Evolutionary conservation across 1,140 invertebrate species (phyloP), one percentile per base, ranked within the genome.

Genomic region (Heliconius eleuchia): DNA sequence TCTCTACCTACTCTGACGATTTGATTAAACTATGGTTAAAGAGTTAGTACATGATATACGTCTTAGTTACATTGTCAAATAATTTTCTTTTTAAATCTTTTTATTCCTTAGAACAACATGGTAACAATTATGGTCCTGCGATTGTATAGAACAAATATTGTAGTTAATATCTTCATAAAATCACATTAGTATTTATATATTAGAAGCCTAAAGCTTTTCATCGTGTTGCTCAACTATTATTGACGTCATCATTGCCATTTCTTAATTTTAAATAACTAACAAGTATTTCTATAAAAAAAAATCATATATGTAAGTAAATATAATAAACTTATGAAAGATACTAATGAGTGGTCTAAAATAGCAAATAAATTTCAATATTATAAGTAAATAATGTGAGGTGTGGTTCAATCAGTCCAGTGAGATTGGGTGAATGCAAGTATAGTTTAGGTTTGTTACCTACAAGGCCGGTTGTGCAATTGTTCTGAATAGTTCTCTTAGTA

Each of bases 391-490:
- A 71, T 77, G 79, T 73, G 34, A 76, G 73, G 82, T 74, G 78
- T 80, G 74, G 73, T 72, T 82, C 71, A 55, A 77, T 77, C 73
- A 76, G 81, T 80, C 74, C 71, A 78, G 71, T 76, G 71, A 80
- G 79, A 78, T 80, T 77, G 55, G 82, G 77, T 82, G 84, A 84
- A 84, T 81, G 84, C 82, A 85, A 82, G 72, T 72, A 57, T 72
- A 23, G 75, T 60, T 72, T 71, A 71, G 71, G 79, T 74, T 73
- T 52, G 79, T 77, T 85, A 86, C 84, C 79, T 80, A 76, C 84
- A 85, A 87, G 83, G 84, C 78, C 82, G 76, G 74, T 87, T 78
- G 83, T 76, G 85, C 84, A 87, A 87, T 86, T 85, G 83, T 84
- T 83, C 84, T 80, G 80, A 86, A 83, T 83, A 83, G 77, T 70